phyloP scores from a whole-genome alignment of 2,113 vertebrate species.

The Mixornis gularis region DNA sequence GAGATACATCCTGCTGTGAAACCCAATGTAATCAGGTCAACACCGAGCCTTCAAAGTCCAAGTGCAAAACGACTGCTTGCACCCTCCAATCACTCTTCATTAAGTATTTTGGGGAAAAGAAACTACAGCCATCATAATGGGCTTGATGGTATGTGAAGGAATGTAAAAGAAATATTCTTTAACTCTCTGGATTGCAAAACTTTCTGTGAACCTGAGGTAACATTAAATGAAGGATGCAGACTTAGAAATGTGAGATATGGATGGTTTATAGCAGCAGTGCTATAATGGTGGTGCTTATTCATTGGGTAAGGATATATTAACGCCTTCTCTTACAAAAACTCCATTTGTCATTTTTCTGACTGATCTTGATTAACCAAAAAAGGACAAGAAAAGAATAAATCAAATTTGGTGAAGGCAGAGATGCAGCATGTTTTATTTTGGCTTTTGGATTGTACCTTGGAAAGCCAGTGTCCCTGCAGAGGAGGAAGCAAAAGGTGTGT shows the following conservation, averaged over 20 bases:
- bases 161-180: background rate
- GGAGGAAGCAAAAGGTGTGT: background rate
- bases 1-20: constrained; percentile 88
- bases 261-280: background rate
- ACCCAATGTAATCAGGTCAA: constrained; percentile 81
- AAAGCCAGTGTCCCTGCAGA: background rate
- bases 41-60: constrained; percentile 84
- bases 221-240: background rate
- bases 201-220: background rate
- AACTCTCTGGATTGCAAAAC: background rate
- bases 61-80: constrained; percentile 86
- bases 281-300: background rate
- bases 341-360: background rate
- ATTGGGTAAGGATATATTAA: background rate
- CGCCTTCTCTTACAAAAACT: background rate
- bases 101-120: constrained; percentile 94
- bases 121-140: constrained; percentile 94
- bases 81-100: constrained; percentile 82
- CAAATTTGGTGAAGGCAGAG: background rate
- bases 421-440: background rate
- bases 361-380: background rate
- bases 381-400: background rate
- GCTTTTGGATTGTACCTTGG: background rate
- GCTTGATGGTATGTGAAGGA: constrained; percentile 78
- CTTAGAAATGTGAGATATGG: background rate